These are phyloP conservation scores for Cynocephalus volans DNA, from an alignment of 2,113 vertebrate species.

Conservation along the genomic window DNA sequence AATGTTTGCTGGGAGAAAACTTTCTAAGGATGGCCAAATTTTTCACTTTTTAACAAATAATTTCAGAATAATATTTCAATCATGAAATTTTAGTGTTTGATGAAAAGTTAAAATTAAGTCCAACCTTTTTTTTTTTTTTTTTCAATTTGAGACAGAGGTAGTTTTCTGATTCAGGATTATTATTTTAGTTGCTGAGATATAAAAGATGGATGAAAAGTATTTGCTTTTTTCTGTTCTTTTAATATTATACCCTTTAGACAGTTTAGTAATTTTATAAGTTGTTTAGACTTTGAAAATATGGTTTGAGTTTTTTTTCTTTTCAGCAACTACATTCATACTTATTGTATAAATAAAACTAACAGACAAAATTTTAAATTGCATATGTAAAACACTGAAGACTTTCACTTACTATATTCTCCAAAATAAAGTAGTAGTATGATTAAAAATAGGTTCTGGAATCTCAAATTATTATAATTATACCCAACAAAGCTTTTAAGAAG, in stretches of 20 bases:
- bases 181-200: conserved; percentile 34
- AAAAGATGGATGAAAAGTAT: neutral
- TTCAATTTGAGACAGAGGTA: neutral
- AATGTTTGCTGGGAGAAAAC: neutral
- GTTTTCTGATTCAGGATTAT: neutral
- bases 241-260: neutral
- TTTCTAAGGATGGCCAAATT: neutral
- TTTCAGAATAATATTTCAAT: conserved; percentile 28
- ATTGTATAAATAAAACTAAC: neutral
- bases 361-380: neutral
- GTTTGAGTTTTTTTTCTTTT: neutral
- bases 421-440: neutral
- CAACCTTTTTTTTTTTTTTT: neutral
- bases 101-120: neutral
- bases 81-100: conserved; percentile 12
- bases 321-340: neutral
- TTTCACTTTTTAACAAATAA: conserved; percentile 3
- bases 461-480: conserved; percentile 19
- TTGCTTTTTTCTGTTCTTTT: conserved; percentile 7
- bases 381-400: neutral
- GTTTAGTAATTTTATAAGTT: neutral
- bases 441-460: neutral
- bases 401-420: neutral
- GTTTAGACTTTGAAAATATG: conserved; percentile 38
- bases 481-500: neutral